Conservation (phyloP, 2,113 vertebrate species). For the Bagarius yarrelli region DNA sequence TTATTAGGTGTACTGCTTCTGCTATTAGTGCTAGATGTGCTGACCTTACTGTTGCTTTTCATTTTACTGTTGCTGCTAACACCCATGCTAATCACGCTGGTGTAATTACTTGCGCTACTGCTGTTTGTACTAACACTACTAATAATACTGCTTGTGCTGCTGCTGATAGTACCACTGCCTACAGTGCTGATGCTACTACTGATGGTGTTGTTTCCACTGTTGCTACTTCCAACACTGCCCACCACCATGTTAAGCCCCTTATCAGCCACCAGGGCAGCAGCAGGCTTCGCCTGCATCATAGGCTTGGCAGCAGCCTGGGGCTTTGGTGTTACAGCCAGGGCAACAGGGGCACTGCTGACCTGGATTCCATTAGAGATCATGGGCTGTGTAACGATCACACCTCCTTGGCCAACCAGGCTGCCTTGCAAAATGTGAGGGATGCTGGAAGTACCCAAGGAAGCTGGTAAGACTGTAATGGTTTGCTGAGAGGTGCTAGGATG, state of each 20-base stretch:
- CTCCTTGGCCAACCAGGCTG: conserved; percentile 83
- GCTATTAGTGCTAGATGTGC: conserved; percentile 31
- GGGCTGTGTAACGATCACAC: conserved; percentile 89
- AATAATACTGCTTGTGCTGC: conserved; percentile 49
- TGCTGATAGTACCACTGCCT: conserved; percentile 38
- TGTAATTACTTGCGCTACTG: conserved; percentile 49
- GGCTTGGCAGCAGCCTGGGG: conserved; percentile 74
- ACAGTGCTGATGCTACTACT: conserved; percentile 56
- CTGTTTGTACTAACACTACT: conserved; percentile 50
- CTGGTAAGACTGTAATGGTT: conserved; percentile 91
- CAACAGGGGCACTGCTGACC: conserved; percentile 80
- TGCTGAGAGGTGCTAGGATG: conserved; percentile 64
- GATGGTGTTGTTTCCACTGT: conserved; percentile 59
- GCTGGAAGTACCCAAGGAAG: conserved; percentile 79
- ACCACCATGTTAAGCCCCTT: conserved; percentile 72
- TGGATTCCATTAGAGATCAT: conserved; percentile 88
- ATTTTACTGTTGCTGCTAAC: conserved; percentile 55
- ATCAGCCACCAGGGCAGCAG: conserved; percentile 71
- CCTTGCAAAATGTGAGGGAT: conserved; percentile 85
- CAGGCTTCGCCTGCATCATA: conserved; percentile 75
- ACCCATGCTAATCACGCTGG: conserved; percentile 65
- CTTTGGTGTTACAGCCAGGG: conserved; percentile 83
- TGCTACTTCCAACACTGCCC: conserved; percentile 70
- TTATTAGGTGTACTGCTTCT: conserved; percentile 34
- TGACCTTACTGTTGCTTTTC: conserved; percentile 52